Evolutionary conservation across 2,888 invertebrate genomes (phyloP).

Genomic region (Pristionchus maxplancki): DNA sequence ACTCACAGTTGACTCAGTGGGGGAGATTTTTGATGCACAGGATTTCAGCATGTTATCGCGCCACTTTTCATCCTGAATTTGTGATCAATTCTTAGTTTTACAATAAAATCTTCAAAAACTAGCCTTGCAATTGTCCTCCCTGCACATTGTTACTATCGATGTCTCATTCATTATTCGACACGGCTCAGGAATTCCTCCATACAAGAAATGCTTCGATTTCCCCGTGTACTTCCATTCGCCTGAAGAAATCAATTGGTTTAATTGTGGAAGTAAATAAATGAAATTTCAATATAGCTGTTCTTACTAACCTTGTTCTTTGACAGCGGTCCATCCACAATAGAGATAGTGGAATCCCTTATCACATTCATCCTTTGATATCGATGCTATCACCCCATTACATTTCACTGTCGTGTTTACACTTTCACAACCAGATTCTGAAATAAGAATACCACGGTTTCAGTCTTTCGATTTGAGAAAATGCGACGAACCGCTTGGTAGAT

Average conservation of each 20-base stretch:
- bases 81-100: neutral
- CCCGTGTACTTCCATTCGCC: constrained; percentile 27
- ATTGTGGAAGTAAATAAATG: neutral
- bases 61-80: neutral
- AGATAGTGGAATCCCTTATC: constrained; percentile 41
- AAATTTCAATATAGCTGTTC: too few species aligned
- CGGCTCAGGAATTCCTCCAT: constrained; percentile 20
- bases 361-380: constrained; percentile 17
- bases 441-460: neutral
- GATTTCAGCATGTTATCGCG: neutral
- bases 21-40: neutral
- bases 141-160: neutral
- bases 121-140: neutral
- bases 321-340: constrained; percentile 20
- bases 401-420: neutral
- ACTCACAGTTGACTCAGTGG: neutral
- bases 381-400: constrained; percentile 8
- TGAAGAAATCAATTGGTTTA: too few species aligned
- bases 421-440: neutral
- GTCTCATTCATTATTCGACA: constrained; percentile 30
- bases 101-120: neutral
- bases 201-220: neutral
- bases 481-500: constrained; percentile 21
- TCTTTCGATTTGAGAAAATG: neutral
- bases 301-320: neutral